These are phyloP conservation scores for Amiota mariae DNA, from an alignment of 2,888 invertebrate genomes.

Conservation along the genomic window DNA sequence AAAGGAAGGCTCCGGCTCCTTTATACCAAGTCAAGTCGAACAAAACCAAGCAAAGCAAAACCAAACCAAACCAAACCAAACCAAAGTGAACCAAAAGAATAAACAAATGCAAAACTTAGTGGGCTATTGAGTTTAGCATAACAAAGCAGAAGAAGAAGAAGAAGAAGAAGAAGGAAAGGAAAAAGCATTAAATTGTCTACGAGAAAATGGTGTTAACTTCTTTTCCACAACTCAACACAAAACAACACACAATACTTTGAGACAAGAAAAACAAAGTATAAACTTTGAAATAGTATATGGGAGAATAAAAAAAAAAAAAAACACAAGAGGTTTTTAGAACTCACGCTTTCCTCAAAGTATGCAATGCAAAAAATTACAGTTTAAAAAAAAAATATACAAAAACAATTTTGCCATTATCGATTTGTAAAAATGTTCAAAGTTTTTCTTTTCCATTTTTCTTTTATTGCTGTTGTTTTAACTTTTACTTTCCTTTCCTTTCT, in stretches of 20 bases:
- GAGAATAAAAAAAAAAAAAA: background rate
- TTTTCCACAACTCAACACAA: background rate
- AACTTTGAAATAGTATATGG: background rate
- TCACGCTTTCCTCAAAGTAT: background rate
- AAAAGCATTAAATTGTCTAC: conserved; percentile 13
- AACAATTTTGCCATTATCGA: conserved; percentile 19
- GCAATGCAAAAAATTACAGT: background rate
- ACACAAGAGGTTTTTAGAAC: background rate
- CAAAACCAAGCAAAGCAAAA: too few relatives aligned
- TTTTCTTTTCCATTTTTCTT: background rate
- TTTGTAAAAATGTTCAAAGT: conserved; percentile 20
- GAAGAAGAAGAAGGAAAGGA: background rate
- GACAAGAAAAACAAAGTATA: background rate
- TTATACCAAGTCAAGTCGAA: too few relatives aligned
- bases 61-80: too few relatives aligned
- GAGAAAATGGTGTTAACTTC: background rate
- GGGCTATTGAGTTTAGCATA: conserved; percentile 8
- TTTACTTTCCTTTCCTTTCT: background rate
- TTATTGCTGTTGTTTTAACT: too few relatives aligned
- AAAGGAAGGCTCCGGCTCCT: too few relatives aligned
- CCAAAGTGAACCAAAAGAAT: too few relatives aligned
- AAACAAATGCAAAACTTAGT: background rate
- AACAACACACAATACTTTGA: background rate
- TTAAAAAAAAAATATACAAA: background rate
- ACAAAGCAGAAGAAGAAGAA: background rate